Evolutionary conservation across 2,888 invertebrate species (phyloP).

Genomic region (Nomada ruficornis): DNA sequence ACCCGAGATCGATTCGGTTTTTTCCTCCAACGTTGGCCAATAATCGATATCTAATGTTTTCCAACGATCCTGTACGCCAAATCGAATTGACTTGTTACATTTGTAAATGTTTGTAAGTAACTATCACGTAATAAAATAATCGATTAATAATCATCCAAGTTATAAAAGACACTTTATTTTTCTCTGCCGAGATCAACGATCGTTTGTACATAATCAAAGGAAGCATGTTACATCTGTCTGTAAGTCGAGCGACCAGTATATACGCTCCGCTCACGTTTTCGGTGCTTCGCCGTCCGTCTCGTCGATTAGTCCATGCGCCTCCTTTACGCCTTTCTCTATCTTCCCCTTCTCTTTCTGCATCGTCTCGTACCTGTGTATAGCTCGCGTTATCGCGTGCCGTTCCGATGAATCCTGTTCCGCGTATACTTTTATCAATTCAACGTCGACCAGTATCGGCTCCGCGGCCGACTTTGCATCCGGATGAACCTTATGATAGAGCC

Average conservation of each 20-base stretch:
- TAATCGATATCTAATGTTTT: constrained; percentile 76
- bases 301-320: constrained; percentile 87
- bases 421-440: constrained; percentile 87
- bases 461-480: constrained; percentile 86
- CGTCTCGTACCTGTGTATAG: constrained; percentile 85
- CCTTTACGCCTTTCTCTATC: constrained; percentile 87
- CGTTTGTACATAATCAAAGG: background rate
- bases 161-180: constrained; percentile 11
- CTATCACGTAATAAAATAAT: constrained; percentile 81
- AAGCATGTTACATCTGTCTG: too few relatives aligned
- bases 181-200: background rate
- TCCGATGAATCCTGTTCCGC: constrained; percentile 86
- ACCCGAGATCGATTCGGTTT: constrained; percentile 49
- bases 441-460: constrained; percentile 85
- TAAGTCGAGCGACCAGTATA: too few relatives aligned
- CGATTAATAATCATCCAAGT: constrained; percentile 76
- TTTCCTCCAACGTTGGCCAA: constrained; percentile 63
- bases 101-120: constrained; percentile 83
- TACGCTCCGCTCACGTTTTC: background rate
- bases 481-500: constrained; percentile 86
- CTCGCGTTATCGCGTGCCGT: background rate
- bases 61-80: constrained; percentile 80
- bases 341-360: constrained; percentile 86
- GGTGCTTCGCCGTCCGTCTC: background rate
- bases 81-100: constrained; percentile 83